Evolutionary conservation across 2,113 vertebrate species (phyloP).

Genomic region (Sapajus apella): DNA sequence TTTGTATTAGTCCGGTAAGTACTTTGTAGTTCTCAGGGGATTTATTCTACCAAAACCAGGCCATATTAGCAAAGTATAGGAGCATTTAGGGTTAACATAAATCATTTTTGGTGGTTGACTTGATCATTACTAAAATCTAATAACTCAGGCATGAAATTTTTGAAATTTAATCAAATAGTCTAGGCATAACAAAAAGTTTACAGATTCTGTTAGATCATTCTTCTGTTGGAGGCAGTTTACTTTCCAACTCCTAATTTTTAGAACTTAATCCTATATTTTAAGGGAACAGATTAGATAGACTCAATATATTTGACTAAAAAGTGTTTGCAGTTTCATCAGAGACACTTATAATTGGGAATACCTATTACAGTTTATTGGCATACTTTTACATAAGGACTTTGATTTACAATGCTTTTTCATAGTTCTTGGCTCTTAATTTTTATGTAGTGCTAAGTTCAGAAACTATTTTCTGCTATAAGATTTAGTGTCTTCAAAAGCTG

Average conservation of each 20-base stretch:
- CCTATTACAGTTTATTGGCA: not conserved
- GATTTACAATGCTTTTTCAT: not conserved
- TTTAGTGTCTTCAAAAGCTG: not conserved
- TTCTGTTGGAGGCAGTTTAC: not conserved
- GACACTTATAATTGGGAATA: not conserved
- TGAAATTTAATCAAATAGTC: conserved; percentile 3
- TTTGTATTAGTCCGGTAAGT: not conserved
- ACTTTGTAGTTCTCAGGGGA: not conserved
- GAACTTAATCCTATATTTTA: conserved; percentile 7
- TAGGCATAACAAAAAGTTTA: not conserved
- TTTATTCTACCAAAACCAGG: not conserved
- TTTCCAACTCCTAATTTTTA: conserved; percentile 10
- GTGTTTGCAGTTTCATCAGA: not conserved
- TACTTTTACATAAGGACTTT: not conserved
- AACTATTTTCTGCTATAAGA: not conserved
- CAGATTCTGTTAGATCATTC: not conserved
- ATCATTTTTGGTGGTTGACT: not conserved
- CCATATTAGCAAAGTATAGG: not conserved
- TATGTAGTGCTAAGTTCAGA: not conserved
- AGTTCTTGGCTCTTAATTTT: not conserved
- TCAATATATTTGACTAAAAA: not conserved
- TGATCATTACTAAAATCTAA: conserved; percentile 14
- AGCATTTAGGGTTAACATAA: not conserved
- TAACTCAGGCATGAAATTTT: not conserved
- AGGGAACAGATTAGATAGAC: not conserved